These are phyloP conservation scores for Dynastes hyllus DNA, from an alignment of 2,888 invertebrate species.

Conservation along the genomic window DNA sequence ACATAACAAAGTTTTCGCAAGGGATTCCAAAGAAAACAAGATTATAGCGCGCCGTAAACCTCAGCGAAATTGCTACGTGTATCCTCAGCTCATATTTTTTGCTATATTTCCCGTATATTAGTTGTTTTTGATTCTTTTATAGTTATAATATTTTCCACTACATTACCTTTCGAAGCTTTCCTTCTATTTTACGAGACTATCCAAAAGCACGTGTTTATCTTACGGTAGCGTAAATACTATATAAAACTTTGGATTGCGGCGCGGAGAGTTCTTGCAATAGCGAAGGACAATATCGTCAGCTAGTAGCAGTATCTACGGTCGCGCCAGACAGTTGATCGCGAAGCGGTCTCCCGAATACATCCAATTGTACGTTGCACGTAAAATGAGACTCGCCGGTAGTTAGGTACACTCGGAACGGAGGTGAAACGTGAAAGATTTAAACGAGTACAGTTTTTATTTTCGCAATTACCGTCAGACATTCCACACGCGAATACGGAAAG, in stretches of 20 bases:
- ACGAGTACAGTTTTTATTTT: conserved; percentile 19
- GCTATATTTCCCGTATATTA: no score
- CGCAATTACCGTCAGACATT: conserved; percentile 19
- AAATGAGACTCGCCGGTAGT: conserved; percentile 1
- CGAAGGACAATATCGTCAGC: conserved; percentile 39
- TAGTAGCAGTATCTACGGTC: neutral
- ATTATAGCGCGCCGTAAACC: no score
- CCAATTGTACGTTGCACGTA: conserved; percentile 23
- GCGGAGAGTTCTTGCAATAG: conserved; percentile 33
- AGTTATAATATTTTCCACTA: no score
- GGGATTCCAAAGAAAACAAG: no score
- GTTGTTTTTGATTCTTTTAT: no score
- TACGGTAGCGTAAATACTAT: neutral
- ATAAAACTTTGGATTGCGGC: conserved; percentile 9
- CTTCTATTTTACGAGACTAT: no score
- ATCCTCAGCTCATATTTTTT: no score
- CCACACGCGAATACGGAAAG: neutral
- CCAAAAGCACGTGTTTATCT: no score
- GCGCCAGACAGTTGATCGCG: conserved; percentile 44
- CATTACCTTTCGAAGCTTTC: no score
- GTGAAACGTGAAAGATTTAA: conserved; percentile 4
- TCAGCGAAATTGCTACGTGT: no score
- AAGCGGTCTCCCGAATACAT: conserved; percentile 24
- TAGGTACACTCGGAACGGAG: neutral
- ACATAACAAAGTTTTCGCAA: no score